A percentile compares a stretch with the other conserved stretches of the same genome.
Evolutionary conservation across 2,113 vertebrate genomes (phyloP).

Genomic region (Poicephalus gulielmi): DNA sequence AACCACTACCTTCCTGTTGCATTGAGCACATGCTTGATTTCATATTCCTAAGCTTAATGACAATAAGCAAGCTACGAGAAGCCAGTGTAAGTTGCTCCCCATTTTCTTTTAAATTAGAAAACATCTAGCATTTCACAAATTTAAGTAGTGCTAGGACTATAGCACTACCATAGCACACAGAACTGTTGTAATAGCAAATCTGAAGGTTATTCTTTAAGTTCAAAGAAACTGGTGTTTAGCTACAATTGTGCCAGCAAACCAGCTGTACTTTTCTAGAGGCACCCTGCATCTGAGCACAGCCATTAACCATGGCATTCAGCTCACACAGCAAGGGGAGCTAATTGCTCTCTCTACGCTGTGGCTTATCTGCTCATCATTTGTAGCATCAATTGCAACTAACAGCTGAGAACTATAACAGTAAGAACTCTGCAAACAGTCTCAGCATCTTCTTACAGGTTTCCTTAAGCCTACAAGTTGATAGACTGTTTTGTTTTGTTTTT

Average conservation of each 20-base stretch:
- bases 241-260: background rate
- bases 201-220: background rate
- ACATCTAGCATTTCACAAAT: background rate
- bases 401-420: background rate
- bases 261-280: background rate
- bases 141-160: background rate
- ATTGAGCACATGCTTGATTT: background rate
- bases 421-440: background rate
- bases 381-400: background rate
- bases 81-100: background rate
- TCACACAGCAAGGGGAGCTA: background rate
- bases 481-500: background rate
- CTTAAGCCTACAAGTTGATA: background rate
- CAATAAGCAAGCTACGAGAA: background rate
- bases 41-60: background rate
- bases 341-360: background rate
- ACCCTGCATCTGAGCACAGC: no score
- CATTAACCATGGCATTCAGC: background rate
- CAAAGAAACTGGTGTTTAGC: background rate
- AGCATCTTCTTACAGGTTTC: background rate
- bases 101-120: background rate
- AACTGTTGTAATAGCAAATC: background rate
- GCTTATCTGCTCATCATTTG: background rate
- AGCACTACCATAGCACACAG: background rate
- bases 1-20: accelerated